Evolutionary conservation across 2,888 invertebrate genomes (phyloP), one percentile per base, ranked within the genome.

Genomic region (Cantharis rustica): DNA sequence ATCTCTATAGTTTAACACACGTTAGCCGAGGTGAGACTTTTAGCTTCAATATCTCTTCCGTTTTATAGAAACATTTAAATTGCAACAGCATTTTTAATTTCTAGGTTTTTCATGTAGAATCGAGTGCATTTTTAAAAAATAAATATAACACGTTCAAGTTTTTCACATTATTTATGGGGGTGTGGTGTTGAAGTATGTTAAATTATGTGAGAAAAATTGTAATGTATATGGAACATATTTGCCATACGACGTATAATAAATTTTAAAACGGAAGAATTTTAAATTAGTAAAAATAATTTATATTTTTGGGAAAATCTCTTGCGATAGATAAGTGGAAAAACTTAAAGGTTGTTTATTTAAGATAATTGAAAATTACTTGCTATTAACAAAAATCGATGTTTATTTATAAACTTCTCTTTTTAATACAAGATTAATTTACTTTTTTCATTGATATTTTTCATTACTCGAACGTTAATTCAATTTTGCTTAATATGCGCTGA

Each of bases 81-180:
- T 47, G n/a, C 13, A n/a, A 47, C n/a, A 47, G 47, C n/a, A 9
- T 47, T 47, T 47, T n/a, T 47, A 47, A 47, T 47, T 47, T 47
- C 7, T 2, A 7, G 13, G 47, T 47, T 47, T 47, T 47, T 47
- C n/a, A 2, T 47, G 47, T 47, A 47, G 47, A 47, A 47, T 47
- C n/a, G n/a, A 47, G 47, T 47, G 9, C 7, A 47, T 47, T 47
- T 47, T 9, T 1, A n/a, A n/a, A 47, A 47, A 47, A 47, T 47
- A 47, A 47, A 47, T 47, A 47, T n/a, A 47, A 47, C 47, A 47
- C 47, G 47, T 47, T 47, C 5, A 64, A 68, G 31, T 75, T 80
- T 75, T 78, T 77, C 64, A 17, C 26, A 31, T 75, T 75, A 80
- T 80, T 80, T 80, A 80, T 71, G 78, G 71, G 75, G 69, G 73